A percentile compares a stretch with the other conserved stretches of the same genome.
Evolutionary conservation across 2,113 vertebrate species (phyloP).

Genomic region (Halichoeres trimaculatus): DNA sequence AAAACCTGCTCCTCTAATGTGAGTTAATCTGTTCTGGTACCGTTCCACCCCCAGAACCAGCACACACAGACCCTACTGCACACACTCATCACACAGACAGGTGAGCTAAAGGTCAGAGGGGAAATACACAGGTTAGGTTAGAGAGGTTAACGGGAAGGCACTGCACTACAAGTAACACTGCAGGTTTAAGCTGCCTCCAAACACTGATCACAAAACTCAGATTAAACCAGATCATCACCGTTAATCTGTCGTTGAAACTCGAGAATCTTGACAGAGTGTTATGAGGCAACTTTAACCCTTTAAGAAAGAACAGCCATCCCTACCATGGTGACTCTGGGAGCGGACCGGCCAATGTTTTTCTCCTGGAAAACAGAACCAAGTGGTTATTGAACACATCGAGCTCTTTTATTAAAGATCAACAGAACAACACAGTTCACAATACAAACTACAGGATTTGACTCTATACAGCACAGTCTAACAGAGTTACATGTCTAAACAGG

Average conservation of each 20-base stretch:
- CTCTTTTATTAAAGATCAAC: background rate
- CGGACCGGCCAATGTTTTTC: slow-evolving; percentile 85
- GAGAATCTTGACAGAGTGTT: slow-evolving; percentile 47
- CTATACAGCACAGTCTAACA: background rate
- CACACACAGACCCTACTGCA: slow-evolving; percentile 63
- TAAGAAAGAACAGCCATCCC: slow-evolving; percentile 79
- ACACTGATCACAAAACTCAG: slow-evolving; percentile 45
- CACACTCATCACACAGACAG: slow-evolving; percentile 76
- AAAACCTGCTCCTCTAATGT: background rate
- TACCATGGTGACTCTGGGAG: slow-evolving; percentile 87
- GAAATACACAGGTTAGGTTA: slow-evolving; percentile 63
- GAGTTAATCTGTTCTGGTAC: slow-evolving; percentile 19
- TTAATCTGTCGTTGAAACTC: slow-evolving; percentile 13
- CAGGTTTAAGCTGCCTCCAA: slow-evolving; percentile 73
- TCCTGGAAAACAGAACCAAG: slow-evolving; percentile 85
- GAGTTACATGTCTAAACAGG: background rate
- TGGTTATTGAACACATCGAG: slow-evolving; percentile 51
- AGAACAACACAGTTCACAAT: slow-evolving; percentile 10
- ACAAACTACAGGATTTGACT: background rate
- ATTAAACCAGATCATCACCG: background rate
- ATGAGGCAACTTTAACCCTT: slow-evolving; percentile 72
- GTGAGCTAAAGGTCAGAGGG: slow-evolving; percentile 47
- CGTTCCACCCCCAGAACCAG: slow-evolving; percentile 56
- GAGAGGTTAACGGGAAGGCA: slow-evolving; percentile 58
- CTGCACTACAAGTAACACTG: slow-evolving; percentile 68